These are phyloP conservation scores for Epizoanthus stellaris DNA, from an alignment of 92 coral and sea anemone genomes.

Conservation along the genomic window DNA sequence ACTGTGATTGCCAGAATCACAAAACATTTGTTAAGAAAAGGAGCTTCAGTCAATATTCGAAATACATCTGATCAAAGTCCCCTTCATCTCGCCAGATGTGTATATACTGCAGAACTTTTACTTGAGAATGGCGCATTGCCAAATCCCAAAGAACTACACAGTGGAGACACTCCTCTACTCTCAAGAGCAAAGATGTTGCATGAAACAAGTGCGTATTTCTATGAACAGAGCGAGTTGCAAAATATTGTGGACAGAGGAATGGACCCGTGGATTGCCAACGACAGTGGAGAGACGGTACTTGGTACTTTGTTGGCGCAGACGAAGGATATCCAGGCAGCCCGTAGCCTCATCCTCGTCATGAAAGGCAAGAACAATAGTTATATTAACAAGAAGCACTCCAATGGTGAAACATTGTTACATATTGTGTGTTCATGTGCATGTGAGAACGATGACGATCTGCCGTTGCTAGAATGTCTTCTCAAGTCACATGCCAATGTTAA, in stretches of 20 bases:
- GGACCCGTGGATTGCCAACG: conserved; percentile 40
- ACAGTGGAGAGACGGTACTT: conserved; percentile 16
- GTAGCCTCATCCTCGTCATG: conserved; percentile 2
- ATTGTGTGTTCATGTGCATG: not conserved
- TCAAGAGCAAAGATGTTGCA: not conserved
- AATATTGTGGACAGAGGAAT: conserved; percentile 29
- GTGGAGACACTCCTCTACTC: conserved; percentile 14
- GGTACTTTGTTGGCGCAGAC: not conserved
- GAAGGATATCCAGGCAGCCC: not conserved
- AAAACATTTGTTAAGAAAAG: conserved; percentile 4
- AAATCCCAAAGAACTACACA: conserved; percentile 20
- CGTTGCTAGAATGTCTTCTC: conserved; percentile 1
- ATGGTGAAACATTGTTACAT: conserved; percentile 19
- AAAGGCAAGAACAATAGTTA: conserved; percentile 11
- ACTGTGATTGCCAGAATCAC: not conserved
- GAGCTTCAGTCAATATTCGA: conserved; percentile 12
- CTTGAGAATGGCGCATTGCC: conserved; percentile 32
- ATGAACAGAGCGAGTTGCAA: not conserved
- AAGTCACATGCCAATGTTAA: conserved; percentile 16
- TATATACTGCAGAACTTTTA: conserved; percentile 21
- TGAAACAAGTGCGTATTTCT: not conserved
- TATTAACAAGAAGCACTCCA: conserved; percentile 24
- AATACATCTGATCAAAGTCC: conserved; percentile 22
- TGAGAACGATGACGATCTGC: not conserved
- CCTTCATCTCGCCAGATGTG: conserved; percentile 9